Evolutionary conservation across 2,797 vertebrate genomes (phyloP).

Genomic region (Podarcis lilfordi): DNA sequence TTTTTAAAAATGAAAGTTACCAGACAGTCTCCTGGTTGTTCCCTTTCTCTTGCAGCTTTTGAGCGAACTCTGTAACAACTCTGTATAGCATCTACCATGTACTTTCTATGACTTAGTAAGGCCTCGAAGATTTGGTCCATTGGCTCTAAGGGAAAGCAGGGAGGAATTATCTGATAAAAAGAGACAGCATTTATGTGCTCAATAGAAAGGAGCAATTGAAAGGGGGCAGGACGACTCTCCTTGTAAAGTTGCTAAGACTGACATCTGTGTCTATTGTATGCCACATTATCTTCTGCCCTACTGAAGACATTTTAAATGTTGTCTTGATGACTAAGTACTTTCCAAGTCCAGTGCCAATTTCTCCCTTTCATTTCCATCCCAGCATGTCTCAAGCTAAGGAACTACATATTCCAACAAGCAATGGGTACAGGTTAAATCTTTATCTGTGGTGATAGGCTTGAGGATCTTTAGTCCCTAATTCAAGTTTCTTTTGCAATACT

Average conservation of each 20-base stretch:
- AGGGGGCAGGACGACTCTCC: not conserved
- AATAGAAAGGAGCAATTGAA: conserved; percentile 19
- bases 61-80: too few relatives aligned
- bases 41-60: too few relatives aligned
- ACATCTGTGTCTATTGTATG: not conserved
- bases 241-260: conserved; percentile 14
- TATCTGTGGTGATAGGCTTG: not conserved
- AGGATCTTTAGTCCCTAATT: not conserved
- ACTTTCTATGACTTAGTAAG: conserved; percentile 8
- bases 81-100: not conserved
- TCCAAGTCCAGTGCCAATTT: conserved; percentile 23
- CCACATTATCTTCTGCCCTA: not conserved
- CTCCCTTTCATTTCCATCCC: conserved; percentile 16
- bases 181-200: conserved; percentile 23
- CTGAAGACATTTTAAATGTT: conserved; percentile 25
- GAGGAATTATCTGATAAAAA: not conserved
- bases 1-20: too few relatives aligned
- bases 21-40: too few relatives aligned
- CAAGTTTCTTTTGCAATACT: too few relatives aligned
- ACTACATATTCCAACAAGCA: conserved; percentile 30
- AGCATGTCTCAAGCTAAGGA: conserved; percentile 36
- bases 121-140: conserved; percentile 3
- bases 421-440: conserved; percentile 7
- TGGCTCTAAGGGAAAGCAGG: conserved; percentile 7
- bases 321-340: not conserved